Evolutionary conservation across 92 coral and sea anemone genomes (phyloP), one percentile per base, ranked within the genome.

Genomic region (Porites lobata): DNA sequence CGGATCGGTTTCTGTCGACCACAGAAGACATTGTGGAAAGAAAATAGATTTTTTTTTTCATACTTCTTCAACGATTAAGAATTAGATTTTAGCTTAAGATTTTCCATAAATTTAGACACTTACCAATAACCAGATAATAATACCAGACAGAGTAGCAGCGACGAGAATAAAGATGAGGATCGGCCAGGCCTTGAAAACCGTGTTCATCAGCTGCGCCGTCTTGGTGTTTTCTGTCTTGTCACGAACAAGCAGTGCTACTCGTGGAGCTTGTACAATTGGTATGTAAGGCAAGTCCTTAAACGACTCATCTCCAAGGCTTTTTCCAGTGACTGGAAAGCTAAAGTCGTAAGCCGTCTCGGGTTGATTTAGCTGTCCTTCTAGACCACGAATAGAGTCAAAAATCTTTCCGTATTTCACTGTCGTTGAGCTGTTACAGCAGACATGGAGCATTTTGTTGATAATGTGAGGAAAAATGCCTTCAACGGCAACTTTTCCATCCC

Each of bases 111-210:
- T 0, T 54, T 50, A 26, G 10, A 69, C 26, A 54, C 99, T 94
- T 77, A 98, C 99, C 90, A 98, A 69, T 58, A 92, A 75, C 99
- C 99, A 96, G 29, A 98, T 95, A 57, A 98, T 96, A 59, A 98
- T 93, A 1, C 99, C 99, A 65, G 99, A 98, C 12, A 98, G 83
- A 6, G 98, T 95, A 1, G 99, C 99, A 1, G 99, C 98, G 6
- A 98, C 95, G 8, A 98, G 85, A 24, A 98, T 98, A 84, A 98
- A 98, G 24, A 93, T 94, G 19, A 98, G 93, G 52, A 98, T 98
- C 8, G 98, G 98, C 99, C 98, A 98, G 1, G 99, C 99, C 53
- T 88, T 88, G 59, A 95, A 90, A 9, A 98, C 98, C 3, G 99
- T 98, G 32, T 78, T 83, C 53, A 98, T 69, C 43, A 98, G 75